phyloP scores from a whole-genome alignment of 2,113 vertebrate genomes.

The Leptobrachium ailaonicum region DNA sequence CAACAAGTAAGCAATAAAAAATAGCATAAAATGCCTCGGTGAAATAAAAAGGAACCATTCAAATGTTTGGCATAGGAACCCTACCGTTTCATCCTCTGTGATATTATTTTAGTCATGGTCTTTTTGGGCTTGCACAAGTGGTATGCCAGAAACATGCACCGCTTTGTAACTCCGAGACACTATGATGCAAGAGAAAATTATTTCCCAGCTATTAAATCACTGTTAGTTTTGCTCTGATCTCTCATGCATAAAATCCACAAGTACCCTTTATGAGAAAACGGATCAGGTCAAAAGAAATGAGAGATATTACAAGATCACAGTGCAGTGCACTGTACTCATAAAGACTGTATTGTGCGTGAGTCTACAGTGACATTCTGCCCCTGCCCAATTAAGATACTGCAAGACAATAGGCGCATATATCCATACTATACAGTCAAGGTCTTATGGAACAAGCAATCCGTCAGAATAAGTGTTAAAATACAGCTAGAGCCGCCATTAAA shows the following conservation, averaged over 20 bases:
- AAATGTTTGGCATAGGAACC: not conserved
- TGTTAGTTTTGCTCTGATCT: constrained; percentile 61
- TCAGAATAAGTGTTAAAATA: too few relatives aligned
- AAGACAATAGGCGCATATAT: too few relatives aligned
- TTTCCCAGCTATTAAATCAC: constrained; percentile 55
- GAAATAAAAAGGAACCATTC: too few relatives aligned
- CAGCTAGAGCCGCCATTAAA: too few relatives aligned
- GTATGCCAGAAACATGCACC: not conserved
- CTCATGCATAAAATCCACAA: constrained; percentile 64
- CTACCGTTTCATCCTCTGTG: constrained; percentile 13
- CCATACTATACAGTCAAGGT: too few relatives aligned
- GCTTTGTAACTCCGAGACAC: constrained; percentile 58
- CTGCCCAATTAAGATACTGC: too few relatives aligned
- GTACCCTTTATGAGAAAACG: constrained; percentile 56
- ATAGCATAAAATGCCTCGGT: too few relatives aligned
- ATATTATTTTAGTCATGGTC: not conserved
- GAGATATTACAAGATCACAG: constrained; percentile 58
- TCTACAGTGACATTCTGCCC: too few relatives aligned
- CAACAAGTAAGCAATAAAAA: too few relatives aligned
- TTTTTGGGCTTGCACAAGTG: constrained; percentile 22
- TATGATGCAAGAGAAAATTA: constrained; percentile 29
- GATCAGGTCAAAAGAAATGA: constrained; percentile 58
- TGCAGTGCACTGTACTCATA: not conserved
- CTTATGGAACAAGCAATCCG: too few relatives aligned
- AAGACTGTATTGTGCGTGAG: not conserved